Conservation (phyloP, 2,113 vertebrate genomes). For the Coptodon rendalli region DNA sequence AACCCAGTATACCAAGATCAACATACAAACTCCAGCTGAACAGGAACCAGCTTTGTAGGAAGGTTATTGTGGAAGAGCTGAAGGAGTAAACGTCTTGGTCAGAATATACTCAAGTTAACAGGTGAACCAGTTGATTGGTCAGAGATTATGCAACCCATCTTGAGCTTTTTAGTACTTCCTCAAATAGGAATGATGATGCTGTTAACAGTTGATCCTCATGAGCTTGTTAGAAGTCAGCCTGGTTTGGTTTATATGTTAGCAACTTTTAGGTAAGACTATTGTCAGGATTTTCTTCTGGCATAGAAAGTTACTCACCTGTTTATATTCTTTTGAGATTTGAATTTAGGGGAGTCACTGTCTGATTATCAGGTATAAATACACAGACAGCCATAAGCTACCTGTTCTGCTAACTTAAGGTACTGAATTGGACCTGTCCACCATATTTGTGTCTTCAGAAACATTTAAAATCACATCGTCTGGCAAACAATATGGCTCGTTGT, state of each 20-base stretch:
- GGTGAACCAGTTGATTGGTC: neutral
- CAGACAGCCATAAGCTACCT: neutral
- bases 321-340: neutral
- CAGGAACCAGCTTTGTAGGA: neutral
- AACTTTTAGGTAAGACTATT: neutral
- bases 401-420: neutral
- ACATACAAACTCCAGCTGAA: neutral
- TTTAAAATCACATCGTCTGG: neutral
- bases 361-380: neutral
- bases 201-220: neutral
- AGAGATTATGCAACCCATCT: neutral
- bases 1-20: neutral
- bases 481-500: neutral
- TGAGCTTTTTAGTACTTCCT: constrained; percentile 17
- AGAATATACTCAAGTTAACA: neutral
- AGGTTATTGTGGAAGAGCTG: neutral
- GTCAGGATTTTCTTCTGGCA: neutral
- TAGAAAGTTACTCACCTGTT: neutral
- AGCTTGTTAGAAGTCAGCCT: neutral
- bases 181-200: neutral
- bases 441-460: neutral
- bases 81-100: neutral
- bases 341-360: neutral
- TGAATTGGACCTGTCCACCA: neutral
- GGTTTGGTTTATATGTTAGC: neutral